These are phyloP conservation scores for Apaloderma vittatum DNA, from an alignment of 2,113 vertebrate species.

Conservation along the genomic window DNA sequence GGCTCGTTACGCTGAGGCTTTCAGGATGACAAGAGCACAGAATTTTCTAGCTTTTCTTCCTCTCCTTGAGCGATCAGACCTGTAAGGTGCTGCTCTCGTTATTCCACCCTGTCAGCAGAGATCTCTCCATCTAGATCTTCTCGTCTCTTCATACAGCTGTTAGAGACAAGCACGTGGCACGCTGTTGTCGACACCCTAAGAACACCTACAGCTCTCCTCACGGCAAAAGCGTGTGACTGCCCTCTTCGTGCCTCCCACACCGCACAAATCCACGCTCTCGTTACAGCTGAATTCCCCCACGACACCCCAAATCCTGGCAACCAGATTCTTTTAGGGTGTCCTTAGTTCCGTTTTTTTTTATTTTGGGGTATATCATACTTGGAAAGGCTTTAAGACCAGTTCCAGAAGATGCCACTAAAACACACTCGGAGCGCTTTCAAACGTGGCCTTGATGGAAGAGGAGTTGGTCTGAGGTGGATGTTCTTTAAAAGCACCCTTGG, in stretches of 20 bases:
- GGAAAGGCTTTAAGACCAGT: neutral
- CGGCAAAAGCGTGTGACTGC: neutral
- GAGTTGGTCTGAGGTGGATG: neutral
- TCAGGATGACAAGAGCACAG: accelerated
- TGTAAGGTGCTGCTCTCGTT: neutral
- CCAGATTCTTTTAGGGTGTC: neutral
- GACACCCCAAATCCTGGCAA: neutral
- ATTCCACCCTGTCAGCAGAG: neutral
- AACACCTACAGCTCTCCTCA: neutral
- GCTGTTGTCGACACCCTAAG: neutral
- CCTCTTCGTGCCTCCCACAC: neutral
- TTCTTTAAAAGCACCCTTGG: neutral
- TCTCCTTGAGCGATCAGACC: neutral
- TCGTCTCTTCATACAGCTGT: neutral
- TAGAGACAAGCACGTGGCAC: neutral
- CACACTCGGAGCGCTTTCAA: neutral
- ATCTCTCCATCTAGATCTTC: neutral
- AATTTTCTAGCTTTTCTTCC: neutral
- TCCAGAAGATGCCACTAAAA: neutral
- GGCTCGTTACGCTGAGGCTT: neutral
- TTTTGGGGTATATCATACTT: neutral
- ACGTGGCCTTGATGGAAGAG: accelerated
- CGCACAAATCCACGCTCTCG: neutral
- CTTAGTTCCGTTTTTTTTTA: neutral
- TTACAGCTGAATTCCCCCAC: neutral